phyloP scores from a whole-genome alignment of 92 coral and sea anemone species.

The Phenganax marumi region DNA sequence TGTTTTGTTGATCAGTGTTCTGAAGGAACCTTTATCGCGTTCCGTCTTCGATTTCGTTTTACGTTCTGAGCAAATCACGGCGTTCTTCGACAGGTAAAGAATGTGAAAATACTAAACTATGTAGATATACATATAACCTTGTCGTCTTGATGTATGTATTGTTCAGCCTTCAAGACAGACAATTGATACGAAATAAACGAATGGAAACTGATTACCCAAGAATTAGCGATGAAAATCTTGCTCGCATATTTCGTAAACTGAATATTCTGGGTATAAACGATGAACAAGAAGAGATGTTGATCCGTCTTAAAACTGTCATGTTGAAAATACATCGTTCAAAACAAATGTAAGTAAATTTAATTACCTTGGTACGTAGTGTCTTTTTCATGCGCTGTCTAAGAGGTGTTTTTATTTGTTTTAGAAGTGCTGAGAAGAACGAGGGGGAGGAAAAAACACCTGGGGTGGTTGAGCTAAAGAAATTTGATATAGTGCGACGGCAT shows the following conservation, averaged over 20 bases:
- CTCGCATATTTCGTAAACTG: slow-evolving; percentile 80
- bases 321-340: slow-evolving; percentile 78
- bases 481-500: slow-evolving; percentile 71
- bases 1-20: slow-evolving; percentile 89
- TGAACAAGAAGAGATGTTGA: slow-evolving; percentile 85
- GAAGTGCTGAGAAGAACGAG: slow-evolving; percentile 80
- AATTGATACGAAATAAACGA: slow-evolving; percentile 79
- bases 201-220: slow-evolving; percentile 82
- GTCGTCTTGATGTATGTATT: background rate
- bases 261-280: slow-evolving; percentile 95
- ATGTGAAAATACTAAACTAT: background rate
- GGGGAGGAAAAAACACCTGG: slow-evolving; percentile 65
- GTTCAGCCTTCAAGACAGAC: slow-evolving; percentile 87
- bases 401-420: background rate
- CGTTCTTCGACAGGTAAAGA: slow-evolving; percentile 80
- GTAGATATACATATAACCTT: background rate
- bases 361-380: background rate
- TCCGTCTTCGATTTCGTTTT: slow-evolving; percentile 81
- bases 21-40: slow-evolving; percentile 89
- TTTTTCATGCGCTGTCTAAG: background rate
- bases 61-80: slow-evolving; percentile 69
- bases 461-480: slow-evolving; percentile 66
- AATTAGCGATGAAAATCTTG: slow-evolving; percentile 62
- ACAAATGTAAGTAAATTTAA: slow-evolving; percentile 56
- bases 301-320: slow-evolving; percentile 72